phyloP scores from a whole-genome alignment of 2,888 invertebrate genomes.

The Temnothorax rugatulus region DNA sequence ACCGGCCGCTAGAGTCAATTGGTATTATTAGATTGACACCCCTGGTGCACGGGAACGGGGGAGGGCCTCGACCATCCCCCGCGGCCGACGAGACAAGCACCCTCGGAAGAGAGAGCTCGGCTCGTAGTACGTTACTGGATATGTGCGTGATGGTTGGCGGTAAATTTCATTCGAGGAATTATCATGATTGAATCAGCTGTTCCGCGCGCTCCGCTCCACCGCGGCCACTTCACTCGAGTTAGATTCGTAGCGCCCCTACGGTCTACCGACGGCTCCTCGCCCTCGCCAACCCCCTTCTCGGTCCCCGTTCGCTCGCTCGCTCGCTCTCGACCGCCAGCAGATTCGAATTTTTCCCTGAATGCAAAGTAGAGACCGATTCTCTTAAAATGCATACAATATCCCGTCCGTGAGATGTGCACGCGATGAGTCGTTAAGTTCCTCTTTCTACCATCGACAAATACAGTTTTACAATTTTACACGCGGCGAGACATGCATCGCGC shows the following conservation, averaged over 20 bases:
- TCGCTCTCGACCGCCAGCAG: conserved; percentile 33
- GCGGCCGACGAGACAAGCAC: conserved; percentile 65
- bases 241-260: conserved; percentile 61
- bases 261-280: conserved; percentile 30
- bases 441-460: background rate
- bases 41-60: conserved; percentile 72
- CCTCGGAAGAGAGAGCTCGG: conserved; percentile 60
- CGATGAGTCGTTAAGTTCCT: conserved; percentile 24
- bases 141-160: conserved; percentile 84
- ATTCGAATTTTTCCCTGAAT: conserved; percentile 71
- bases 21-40: conserved; percentile 86
- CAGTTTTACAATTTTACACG: background rate
- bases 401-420: conserved; percentile 9
- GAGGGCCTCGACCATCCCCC: conserved; percentile 75
- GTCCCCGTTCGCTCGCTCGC: conserved; percentile 10
- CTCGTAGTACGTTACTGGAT: conserved; percentile 74
- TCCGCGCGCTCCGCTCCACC: conserved; percentile 76
- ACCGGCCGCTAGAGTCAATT: conserved; percentile 83
- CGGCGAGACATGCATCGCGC: background rate
- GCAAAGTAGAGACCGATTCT: conserved; percentile 56
- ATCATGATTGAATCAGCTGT: conserved; percentile 86
- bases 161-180: conserved; percentile 86
- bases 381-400: conserved; percentile 24
- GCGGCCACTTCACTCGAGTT: conserved; percentile 77
- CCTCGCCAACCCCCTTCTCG: conserved; percentile 39